Base-by-base conservation (phyloP, 2,113 vertebrate species). In the Ondatra zibethicus region DNA sequence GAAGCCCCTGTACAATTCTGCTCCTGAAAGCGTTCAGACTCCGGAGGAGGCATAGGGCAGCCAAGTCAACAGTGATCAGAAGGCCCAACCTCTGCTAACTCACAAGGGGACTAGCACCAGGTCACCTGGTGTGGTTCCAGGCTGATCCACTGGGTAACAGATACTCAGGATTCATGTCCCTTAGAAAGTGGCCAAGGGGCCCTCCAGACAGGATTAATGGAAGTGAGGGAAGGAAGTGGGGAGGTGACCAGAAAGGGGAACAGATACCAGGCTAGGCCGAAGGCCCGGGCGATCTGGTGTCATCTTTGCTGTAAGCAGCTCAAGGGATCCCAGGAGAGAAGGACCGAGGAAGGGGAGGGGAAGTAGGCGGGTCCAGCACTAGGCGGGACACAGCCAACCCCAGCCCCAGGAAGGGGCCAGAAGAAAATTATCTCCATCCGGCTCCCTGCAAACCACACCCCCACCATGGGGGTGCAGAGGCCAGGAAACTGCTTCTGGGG, bases 1-100 rank as follows among this genome's bases (percentile, higher is more conserved):
- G 17, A 2, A 17, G 36, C 8, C 0, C 7, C 3, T 6, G 52
- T 11, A 52, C 19, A 2, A 66, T 7, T 5, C 68, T 36, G 65
- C 47, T 31, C 1, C 1, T 27, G n/a, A 85, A 66, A 52, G 36
- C 17, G 27, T 5, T 7, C 0, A 36, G 25, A 92, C 58, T 58
- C 58, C 6, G 19, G 11, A 1, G 4, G 33, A 31, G 25, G 61
- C n/a, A n/a, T n/a, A n/a, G 42, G 10, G 12, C 36, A 61, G n/a
- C 50, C 72, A 17, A 23, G 36, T 14, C n/a, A n/a, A 52, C 31
- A 0, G 7, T 50, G 25, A 33, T 12, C 27, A 7, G 29, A 7
- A 68, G 80, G 47, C 19, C 47, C 36, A 27, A 42, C 25, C 58
- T 88, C 50, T 39, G n/a, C 31, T 68, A 7, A 47, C 13, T 42